Percentiles rank a stretch among this genome's conserved stretches.
These are phyloP conservation scores for Agriopis marginaria DNA, from an alignment of 2,888 invertebrate species.

Conservation along the genomic window DNA sequence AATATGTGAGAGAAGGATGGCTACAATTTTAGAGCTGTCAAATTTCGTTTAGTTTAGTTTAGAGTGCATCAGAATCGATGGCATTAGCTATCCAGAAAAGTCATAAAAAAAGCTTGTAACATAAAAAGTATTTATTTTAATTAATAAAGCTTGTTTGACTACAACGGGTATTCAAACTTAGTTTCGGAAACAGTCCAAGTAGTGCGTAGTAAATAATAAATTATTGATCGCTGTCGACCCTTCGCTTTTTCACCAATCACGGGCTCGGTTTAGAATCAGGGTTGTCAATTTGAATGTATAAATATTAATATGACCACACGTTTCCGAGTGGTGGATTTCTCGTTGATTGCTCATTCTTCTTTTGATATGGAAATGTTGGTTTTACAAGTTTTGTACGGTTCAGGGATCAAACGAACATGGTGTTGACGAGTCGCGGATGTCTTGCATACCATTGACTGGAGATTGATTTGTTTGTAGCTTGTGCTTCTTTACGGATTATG, in stretches of 20 bases:
- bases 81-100: too few relatives aligned
- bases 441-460: background rate
- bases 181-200: background rate
- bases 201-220: background rate
- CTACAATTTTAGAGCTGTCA: too few relatives aligned
- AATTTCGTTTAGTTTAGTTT: too few relatives aligned
- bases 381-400: conserved; percentile 37
- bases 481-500: too few relatives aligned
- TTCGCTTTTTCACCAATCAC: conserved; percentile 57
- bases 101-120: too few relatives aligned
- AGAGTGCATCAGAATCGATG: too few relatives aligned
- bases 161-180: background rate
- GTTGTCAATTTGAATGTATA: conserved; percentile 59
- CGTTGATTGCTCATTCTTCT: conserved; percentile 49
- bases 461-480: background rate
- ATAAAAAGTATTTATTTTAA: too few relatives aligned
- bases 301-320: conserved; percentile 57
- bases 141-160: too few relatives aligned
- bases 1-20: too few relatives aligned
- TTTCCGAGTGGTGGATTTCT: conserved; percentile 45
- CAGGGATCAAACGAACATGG: conserved; percentile 13
- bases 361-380: conserved; percentile 48
- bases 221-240: conserved; percentile 52
- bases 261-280: conserved; percentile 41
- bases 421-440: background rate